Evolutionary conservation across 2,888 invertebrate genomes (phyloP).

Genomic region (Drosophila mayaguana): DNA sequence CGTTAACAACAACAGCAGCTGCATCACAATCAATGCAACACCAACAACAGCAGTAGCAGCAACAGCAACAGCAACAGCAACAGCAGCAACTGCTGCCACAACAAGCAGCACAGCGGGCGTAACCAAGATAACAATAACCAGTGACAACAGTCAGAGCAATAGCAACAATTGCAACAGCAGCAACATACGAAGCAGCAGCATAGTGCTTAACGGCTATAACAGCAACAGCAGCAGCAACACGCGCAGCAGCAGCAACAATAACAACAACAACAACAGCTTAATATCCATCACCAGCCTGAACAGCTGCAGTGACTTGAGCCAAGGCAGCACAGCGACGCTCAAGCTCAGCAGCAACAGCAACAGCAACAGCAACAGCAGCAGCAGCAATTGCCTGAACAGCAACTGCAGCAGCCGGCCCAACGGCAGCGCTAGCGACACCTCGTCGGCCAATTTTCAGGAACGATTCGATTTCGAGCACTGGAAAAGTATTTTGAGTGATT

Average conservation of each 20-base stretch:
- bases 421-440: slow-evolving; percentile 78
- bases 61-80: slow-evolving; percentile 43
- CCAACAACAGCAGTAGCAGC: slow-evolving; percentile 9
- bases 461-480: slow-evolving; percentile 87
- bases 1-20: slow-evolving; percentile 53
- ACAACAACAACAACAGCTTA: slow-evolving; percentile 53
- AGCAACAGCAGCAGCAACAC: slow-evolving; percentile 49
- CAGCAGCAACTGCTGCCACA: slow-evolving; percentile 29
- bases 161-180: slow-evolving; percentile 10
- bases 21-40: slow-evolving; percentile 60
- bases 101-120: slow-evolving; percentile 59
- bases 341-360: slow-evolving; percentile 42
- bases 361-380: slow-evolving; percentile 38
- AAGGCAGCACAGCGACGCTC: slow-evolving; percentile 61
- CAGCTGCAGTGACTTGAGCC: slow-evolving; percentile 65
- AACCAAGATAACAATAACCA: slow-evolving; percentile 69
- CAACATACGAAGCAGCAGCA: slow-evolving; percentile 16
- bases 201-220: slow-evolving; percentile 4
- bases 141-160: slow-evolving; percentile 44
- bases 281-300: slow-evolving; percentile 74
- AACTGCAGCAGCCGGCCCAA: slow-evolving; percentile 49
- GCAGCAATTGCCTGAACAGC: slow-evolving; percentile 57
- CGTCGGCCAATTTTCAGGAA: slow-evolving; percentile 83
- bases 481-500: slow-evolving; percentile 89
- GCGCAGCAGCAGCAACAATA: slow-evolving; percentile 24